These are phyloP conservation scores for Drosophila kambysellisi DNA, from an alignment of 2,888 invertebrate genomes.

Conservation along the genomic window DNA sequence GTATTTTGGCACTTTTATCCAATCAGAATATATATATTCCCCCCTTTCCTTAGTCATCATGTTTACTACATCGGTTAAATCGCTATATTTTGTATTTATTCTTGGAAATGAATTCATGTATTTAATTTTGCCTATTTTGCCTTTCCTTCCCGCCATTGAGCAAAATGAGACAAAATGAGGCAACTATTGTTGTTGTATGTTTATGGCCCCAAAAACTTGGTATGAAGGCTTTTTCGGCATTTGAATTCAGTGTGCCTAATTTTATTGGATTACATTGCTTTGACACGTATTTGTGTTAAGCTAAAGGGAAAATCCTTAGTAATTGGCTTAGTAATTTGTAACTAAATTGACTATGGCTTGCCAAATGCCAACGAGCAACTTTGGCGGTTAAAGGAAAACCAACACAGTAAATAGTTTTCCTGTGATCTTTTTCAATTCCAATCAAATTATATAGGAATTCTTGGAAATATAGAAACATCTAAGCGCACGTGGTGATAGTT, in stretches of 20 bases:
- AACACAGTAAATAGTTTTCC: neutral
- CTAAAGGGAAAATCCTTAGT: conserved; percentile 4
- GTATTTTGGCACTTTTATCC: neutral
- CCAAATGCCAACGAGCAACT: neutral
- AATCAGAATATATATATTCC: neutral
- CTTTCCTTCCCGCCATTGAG: neutral
- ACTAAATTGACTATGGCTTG: conserved; percentile 8
- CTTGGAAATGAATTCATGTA: conserved; percentile 49
- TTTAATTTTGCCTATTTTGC: conserved; percentile 13
- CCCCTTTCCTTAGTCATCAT: conserved; percentile 46
- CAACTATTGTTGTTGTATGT: conserved; percentile 16
- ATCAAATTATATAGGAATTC: neutral
- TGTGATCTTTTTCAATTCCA: neutral
- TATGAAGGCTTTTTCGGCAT: conserved; percentile 5
- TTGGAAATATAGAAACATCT: neutral
- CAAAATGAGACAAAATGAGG: conserved; percentile 5
- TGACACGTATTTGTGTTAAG: conserved; percentile 20
- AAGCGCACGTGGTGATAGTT: neutral
- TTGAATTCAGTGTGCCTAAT: neutral
- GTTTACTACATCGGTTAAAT: conserved; percentile 7
- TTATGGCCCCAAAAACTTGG: conserved; percentile 7
- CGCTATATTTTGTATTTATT: conserved; percentile 41
- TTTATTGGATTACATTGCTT: conserved; percentile 12
- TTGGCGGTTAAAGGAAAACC: neutral
- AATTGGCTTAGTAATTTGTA: conserved; percentile 13